phyloP scores from a whole-genome alignment of 2,888 invertebrate species.

The Trachelus troglodyta region DNA sequence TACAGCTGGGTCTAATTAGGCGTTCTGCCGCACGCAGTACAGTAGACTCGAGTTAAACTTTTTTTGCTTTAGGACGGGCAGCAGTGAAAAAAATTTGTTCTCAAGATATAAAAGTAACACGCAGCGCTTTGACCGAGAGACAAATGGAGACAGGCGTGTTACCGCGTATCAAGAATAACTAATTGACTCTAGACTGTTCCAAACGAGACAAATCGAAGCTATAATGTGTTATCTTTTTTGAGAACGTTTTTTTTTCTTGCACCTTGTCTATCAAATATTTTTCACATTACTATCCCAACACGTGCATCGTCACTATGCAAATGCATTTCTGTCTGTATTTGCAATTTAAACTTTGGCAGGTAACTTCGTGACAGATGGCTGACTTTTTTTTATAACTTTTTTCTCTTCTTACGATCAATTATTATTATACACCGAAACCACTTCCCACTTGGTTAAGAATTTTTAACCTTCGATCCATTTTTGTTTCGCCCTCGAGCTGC shows the following conservation, averaged over 20 bases:
- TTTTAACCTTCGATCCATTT: background rate
- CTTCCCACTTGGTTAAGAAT: background rate
- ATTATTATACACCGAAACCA: background rate
- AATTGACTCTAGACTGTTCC: background rate
- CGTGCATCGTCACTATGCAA: background rate
- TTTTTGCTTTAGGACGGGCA: background rate
- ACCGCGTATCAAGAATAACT: background rate
- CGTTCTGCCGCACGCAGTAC: background rate
- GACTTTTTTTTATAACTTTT: background rate
- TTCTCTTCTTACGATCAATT: background rate
- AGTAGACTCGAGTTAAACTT: background rate
- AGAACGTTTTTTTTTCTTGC: background rate
- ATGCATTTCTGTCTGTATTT: background rate
- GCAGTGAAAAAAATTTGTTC: background rate
- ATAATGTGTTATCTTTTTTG: background rate
- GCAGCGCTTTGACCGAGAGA: background rate
- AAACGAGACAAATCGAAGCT: background rate
- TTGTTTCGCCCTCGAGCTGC: background rate
- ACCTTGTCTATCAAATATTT: background rate
- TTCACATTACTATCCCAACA: background rate
- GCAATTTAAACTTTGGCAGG: background rate
- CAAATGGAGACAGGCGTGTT: background rate
- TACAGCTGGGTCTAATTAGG: conserved; percentile 17
- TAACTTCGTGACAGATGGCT: too few species aligned
- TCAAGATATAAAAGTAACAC: background rate